Evolutionary conservation across 1,140 invertebrate genomes (phyloP).

Genomic region (Plodia interpunctella): DNA sequence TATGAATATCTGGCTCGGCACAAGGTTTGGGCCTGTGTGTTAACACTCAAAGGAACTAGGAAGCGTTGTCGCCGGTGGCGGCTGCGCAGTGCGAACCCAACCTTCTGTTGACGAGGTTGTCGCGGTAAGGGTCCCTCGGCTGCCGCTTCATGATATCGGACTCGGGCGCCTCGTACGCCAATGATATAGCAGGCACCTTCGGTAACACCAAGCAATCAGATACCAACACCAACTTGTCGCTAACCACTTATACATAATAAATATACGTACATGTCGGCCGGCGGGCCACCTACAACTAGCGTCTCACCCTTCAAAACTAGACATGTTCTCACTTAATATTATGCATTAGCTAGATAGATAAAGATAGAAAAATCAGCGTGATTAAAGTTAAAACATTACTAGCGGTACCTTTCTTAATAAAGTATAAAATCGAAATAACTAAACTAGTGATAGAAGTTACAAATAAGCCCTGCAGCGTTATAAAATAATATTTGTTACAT

Average conservation of each 20-base stretch:
- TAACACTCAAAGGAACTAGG: slow-evolving; percentile 64
- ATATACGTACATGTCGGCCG: slow-evolving; percentile 35
- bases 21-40: slow-evolving; percentile 43
- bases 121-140: slow-evolving; percentile 94
- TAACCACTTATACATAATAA: slow-evolving; percentile 38
- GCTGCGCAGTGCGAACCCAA: slow-evolving; percentile 64
- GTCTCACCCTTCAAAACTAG: slow-evolving; percentile 32
- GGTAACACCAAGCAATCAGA: slow-evolving; percentile 75
- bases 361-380: slow-evolving; percentile 57
- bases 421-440: slow-evolving; percentile 50
- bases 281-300: slow-evolving; percentile 47
- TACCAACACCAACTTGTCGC: slow-evolving; percentile 41
- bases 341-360: slow-evolving; percentile 47
- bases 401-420: slow-evolving; percentile 38
- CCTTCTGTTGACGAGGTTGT: slow-evolving; percentile 97
- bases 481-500: slow-evolving; percentile 26
- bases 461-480: slow-evolving; percentile 49
- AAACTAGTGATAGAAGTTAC: slow-evolving; percentile 56
- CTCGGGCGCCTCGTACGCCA: slow-evolving; percentile 97
- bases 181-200: slow-evolving; percentile 96
- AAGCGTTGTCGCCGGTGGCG: slow-evolving; percentile 38
- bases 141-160: slow-evolving; percentile 98
- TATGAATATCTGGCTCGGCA: neutral
- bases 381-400: slow-evolving; percentile 45
- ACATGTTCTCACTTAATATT: slow-evolving; percentile 43